A percentile compares a stretch with the other conserved stretches of the same genome.
Evolutionary conservation across 2,888 invertebrate genomes (phyloP).

Genomic region (Acrobasis consociella): DNA sequence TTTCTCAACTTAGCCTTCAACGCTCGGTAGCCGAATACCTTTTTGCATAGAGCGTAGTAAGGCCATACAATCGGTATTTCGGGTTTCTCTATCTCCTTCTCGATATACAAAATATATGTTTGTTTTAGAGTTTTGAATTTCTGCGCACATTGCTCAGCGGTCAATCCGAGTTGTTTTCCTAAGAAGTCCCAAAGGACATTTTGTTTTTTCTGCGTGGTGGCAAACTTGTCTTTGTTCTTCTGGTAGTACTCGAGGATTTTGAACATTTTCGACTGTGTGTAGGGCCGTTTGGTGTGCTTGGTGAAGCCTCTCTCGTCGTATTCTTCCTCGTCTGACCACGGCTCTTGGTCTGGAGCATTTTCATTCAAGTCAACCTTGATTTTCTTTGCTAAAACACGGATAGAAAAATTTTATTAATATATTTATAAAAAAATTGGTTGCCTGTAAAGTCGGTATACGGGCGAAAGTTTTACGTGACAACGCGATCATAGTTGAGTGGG

Average conservation of each 20-base stretch:
- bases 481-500: too few species aligned
- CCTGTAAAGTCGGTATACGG: too few species aligned
- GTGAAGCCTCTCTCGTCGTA: slow-evolving; percentile 54
- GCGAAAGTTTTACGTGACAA: too few species aligned
- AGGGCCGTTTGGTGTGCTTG: slow-evolving; percentile 47
- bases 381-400: slow-evolving; percentile 55
- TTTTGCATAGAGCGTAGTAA: slow-evolving; percentile 68
- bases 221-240: slow-evolving; percentile 68
- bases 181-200: slow-evolving; percentile 58
- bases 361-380: slow-evolving; percentile 48
- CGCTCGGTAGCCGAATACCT: slow-evolving; percentile 70
- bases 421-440: too few species aligned
- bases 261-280: slow-evolving; percentile 58
- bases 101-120: slow-evolving; percentile 62
- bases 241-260: slow-evolving; percentile 70
- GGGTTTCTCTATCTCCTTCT: slow-evolving; percentile 68
- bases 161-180: slow-evolving; percentile 57
- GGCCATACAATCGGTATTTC: slow-evolving; percentile 72
- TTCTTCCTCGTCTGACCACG: slow-evolving; percentile 52
- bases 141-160: slow-evolving; percentile 64
- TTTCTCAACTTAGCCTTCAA: slow-evolving; percentile 64
- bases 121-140: slow-evolving; percentile 68
- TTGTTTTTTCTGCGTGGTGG: slow-evolving; percentile 56
- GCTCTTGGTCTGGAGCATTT: slow-evolving; percentile 29
- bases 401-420: too few species aligned